phyloP scores from a whole-genome alignment of 1,140 invertebrate species.

The Aphelenchoides avenae region DNA sequence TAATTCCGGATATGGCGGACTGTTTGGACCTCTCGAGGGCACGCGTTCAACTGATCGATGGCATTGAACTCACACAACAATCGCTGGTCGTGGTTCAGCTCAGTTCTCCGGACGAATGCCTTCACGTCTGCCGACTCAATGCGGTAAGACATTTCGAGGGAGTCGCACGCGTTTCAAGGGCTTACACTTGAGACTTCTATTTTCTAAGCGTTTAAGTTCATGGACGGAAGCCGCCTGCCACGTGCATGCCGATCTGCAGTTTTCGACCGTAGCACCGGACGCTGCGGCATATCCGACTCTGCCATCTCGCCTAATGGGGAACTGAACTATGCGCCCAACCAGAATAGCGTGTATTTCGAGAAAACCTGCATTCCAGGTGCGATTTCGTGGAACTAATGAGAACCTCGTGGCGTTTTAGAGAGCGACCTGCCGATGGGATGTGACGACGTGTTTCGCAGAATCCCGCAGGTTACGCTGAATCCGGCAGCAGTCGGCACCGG shows the following conservation, averaged over 20 bases:
- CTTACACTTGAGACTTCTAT: conserved; percentile 1
- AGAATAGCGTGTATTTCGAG: conserved; percentile 38
- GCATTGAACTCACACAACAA: conserved; percentile 21
- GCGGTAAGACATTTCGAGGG: conserved; percentile 14
- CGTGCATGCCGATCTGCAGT: conserved; percentile 25
- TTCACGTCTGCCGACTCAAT: conserved; percentile 38
- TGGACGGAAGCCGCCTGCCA: conserved; percentile 31
- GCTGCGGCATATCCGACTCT: conserved; percentile 29
- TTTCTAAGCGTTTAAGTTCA: conserved; percentile 26
- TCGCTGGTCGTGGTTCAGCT: conserved; percentile 30
- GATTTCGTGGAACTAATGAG: conserved; percentile 2
- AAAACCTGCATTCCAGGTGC: conserved; percentile 40
- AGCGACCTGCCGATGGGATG: conserved; percentile 24
- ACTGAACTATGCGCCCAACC: conserved; percentile 36
- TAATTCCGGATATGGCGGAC: conserved; percentile 25
- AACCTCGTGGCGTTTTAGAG: no score
- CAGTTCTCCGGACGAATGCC: conserved; percentile 35
- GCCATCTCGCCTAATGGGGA: conserved; percentile 40
- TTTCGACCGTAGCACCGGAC: conserved; percentile 34
- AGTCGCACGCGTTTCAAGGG: conserved; percentile 4
- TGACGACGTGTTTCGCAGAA: conserved; percentile 41
- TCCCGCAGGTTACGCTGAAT: conserved; percentile 39
- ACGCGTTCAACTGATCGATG: conserved; percentile 37
- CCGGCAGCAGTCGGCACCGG: conserved; percentile 24
- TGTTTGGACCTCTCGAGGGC: conserved; percentile 26